Evolutionary conservation across 2,888 invertebrate genomes (phyloP).

Genomic region (Creontiades dilutus): DNA sequence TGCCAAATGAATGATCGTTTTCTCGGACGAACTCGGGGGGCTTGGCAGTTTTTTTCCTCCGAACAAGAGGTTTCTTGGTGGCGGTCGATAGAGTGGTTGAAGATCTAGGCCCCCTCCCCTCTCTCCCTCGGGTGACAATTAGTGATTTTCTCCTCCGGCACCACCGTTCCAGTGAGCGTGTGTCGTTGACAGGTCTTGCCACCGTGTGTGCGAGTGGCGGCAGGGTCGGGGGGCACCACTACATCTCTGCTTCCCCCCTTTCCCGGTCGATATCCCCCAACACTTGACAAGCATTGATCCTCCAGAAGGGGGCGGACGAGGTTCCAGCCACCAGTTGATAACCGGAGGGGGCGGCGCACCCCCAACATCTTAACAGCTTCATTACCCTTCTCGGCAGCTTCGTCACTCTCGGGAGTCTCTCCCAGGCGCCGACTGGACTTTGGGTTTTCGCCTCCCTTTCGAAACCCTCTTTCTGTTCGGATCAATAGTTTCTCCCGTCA

Average conservation of each 20-base stretch:
- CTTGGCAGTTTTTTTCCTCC: not conserved
- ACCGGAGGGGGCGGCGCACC: constrained; percentile 42
- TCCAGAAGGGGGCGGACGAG: constrained; percentile 33
- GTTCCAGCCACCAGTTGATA: constrained; percentile 73
- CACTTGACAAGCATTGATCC: constrained; percentile 75
- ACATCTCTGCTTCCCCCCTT: constrained; percentile 55
- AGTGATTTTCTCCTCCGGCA: constrained; percentile 70
- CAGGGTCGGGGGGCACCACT: constrained; percentile 52
- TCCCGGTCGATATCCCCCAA: constrained; percentile 69
- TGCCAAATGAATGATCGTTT: not conserved
- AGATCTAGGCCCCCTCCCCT: constrained; percentile 34
- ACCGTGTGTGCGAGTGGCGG: constrained; percentile 41
- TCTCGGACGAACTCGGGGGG: constrained; percentile 3
- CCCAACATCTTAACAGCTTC: constrained; percentile 72
- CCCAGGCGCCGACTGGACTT: constrained; percentile 66
- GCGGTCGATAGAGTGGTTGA: constrained; percentile 51
- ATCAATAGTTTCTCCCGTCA: constrained; percentile 56
- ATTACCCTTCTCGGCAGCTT: constrained; percentile 69
- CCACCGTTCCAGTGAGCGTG: not conserved
- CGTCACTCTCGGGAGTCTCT: constrained; percentile 57
- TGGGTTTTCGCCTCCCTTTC: constrained; percentile 61
- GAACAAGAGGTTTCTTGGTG: constrained; percentile 57
- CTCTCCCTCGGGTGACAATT: constrained; percentile 58
- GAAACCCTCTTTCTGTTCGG: constrained; percentile 56
- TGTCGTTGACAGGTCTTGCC: not conserved